Evolutionary conservation across 2,888 invertebrate genomes (phyloP), one percentile per base, ranked within the genome.

Genomic region (Coelinius sp.): DNA sequence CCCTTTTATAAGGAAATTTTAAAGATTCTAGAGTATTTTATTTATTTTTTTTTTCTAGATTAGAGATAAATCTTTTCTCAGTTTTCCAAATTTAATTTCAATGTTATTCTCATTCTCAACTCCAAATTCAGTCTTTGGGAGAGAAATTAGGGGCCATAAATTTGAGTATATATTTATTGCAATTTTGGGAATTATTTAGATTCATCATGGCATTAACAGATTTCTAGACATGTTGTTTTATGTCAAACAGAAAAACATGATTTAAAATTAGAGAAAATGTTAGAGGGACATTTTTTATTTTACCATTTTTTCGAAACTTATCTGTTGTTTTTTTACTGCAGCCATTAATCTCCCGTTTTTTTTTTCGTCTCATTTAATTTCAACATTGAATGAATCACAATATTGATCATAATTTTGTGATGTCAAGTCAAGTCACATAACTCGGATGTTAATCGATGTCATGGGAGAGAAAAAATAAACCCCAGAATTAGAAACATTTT

Each of bases 211-310:
- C 14, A 17, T 59, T 35, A 35, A 59, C 17, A 31, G 35, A 59
- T 59, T 12, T 59, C 14, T 17, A 3, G 14, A 59, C 59, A 59
- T 59, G 35, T 59, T 59, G 20, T 59, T 59, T 31, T n/a, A 31
- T 59, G 59, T 59, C 59, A 59, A 59, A 59, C 35, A 59, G 31
- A 59, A 35, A 31, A 59, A 59, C 35, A 59, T 17, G 35, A 59
- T 59, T 27, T 35, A 20, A 59, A 59, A 59, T 59, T 31, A 59
- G 59, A 35, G 53, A 25, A 53, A 53, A n/a, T 14, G n/a, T 3
- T 25, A 8, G 4, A 22, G 25, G 10, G 35, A 31, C 25, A 59
- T 59, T 59, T 59, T 35, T 59, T 12, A 59, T 59, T 20, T 59
- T 8, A 59, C 14, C n/a, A 5, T 1, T 35, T 56, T 31, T 31